phyloP scores from a whole-genome alignment of 2,797 vertebrate species.

The Sebastiscus albofasciatus region DNA sequence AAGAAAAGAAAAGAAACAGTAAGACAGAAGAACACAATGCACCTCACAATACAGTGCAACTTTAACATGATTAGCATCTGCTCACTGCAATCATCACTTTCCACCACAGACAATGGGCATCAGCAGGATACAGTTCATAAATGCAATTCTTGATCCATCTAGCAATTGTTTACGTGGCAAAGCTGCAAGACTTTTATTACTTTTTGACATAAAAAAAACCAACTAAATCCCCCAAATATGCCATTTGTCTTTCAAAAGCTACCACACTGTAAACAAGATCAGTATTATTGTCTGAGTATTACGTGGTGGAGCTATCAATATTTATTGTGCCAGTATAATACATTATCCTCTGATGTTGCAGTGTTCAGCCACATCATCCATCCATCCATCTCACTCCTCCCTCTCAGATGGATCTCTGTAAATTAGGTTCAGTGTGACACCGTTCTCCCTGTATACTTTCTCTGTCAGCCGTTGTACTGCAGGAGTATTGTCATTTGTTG shows the following conservation, averaged over 20 bases:
- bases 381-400: neutral
- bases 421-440: neutral
- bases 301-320: neutral
- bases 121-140: neutral
- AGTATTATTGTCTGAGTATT: neutral
- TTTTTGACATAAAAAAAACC: neutral
- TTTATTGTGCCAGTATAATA: neutral
- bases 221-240: neutral
- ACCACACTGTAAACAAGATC: no score
- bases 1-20: neutral
- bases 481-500: neutral
- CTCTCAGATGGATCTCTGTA: neutral
- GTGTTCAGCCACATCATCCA: neutral
- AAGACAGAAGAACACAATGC: neutral
- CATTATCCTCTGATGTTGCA: neutral
- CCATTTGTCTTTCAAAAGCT: neutral
- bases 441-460: neutral
- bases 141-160: neutral
- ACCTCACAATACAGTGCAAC: neutral
- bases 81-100: neutral
- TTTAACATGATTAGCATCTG: neutral
- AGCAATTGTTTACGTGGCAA: neutral
- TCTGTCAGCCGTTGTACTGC: neutral
- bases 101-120: neutral
- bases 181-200: neutral